Base-by-base conservation (phyloP, 2,797 vertebrate species). In the Acipenser ruthenus region DNA sequence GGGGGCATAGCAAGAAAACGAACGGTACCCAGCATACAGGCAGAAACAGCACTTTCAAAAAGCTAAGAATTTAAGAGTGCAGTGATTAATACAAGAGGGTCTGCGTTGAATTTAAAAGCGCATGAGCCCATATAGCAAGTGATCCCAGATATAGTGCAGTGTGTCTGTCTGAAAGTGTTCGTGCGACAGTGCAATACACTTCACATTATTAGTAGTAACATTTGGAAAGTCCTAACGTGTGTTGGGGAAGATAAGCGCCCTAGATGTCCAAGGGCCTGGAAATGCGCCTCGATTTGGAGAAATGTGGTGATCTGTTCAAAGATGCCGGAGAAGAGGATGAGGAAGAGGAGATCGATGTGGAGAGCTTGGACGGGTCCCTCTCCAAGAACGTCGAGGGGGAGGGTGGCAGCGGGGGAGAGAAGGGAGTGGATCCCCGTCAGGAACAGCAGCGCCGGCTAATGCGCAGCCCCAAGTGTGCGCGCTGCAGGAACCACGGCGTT, bases 381-480 rank as follows among this genome's bases (percentile, higher is more conserved):
- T 69, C 7, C 72, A 49, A 56, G 63, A 64, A 65, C 60, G 13
- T 73, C 63, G 65, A 51, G 59, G 74, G 67, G 67, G 50, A 48
- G 6, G 23, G 1, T 47, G 59, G 23, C 58, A 67, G 47, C 65
- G 70, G 67, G n/a, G 2, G 61, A 10, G 47, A 69, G 70, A 67
- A 67, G 59, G 11, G 62, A 23, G n/a, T 8, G 68, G 63, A 68
- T 50, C 55, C 74, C 0, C 77, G 74, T 69, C 69, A 64, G 60
- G 73, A 69, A 49, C 73, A 66, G 23, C 66, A 71, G 0, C 78
- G 83, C 69, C 82, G 79, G 66, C 75, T 82, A 73, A 77, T 70
- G 73, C 84, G 84, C 4, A 87, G 83, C 62, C 85, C 83, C 18
- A 85, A 87, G 77, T 85, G 85, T 64, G 86, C 84, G 12, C 83